Percentiles rank a stretch among this genome's conserved stretches.
These are phyloP conservation scores for Meloidogyne hapla DNA, from an alignment of 1,140 invertebrate species.

Conservation along the genomic window DNA sequence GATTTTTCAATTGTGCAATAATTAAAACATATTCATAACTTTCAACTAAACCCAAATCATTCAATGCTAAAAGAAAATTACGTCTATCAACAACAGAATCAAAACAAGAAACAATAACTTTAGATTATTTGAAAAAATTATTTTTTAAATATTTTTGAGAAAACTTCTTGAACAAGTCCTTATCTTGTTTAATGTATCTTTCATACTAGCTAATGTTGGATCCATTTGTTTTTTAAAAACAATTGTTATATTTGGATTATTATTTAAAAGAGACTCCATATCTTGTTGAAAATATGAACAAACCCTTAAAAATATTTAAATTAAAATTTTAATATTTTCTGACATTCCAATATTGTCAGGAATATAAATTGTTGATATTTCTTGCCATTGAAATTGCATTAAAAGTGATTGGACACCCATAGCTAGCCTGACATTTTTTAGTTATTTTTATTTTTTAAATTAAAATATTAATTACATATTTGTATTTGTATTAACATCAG, in stretches of 20 bases:
- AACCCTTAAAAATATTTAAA: constrained; percentile 11
- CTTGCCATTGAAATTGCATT: constrained; percentile 38
- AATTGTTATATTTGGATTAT: constrained; percentile 20
- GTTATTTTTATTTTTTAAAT: background rate
- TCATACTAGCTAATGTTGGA: constrained; percentile 16
- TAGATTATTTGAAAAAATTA: background rate
- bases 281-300: constrained; percentile 44
- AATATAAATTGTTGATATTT: constrained; percentile 45
- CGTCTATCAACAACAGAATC: constrained; percentile 38
- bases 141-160: no score
- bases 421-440: background rate
- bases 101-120: constrained; percentile 46
- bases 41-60: constrained; percentile 29
- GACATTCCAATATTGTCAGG: constrained; percentile 27
- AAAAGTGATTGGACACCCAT: constrained; percentile 32
- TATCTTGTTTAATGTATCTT: constrained; percentile 21
- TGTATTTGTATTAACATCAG: constrained; percentile 36
- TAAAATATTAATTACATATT: constrained; percentile 29
- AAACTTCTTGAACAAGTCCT: constrained; percentile 25
- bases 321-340: background rate
- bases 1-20: constrained; percentile 33
- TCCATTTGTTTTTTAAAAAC: constrained; percentile 21
- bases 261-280: constrained; percentile 24
- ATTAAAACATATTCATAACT: constrained; percentile 48
- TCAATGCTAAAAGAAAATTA: constrained; percentile 36